These are phyloP conservation scores for Palaemon carinicauda DNA, from an alignment of 1,140 invertebrate species.

Conservation along the genomic window DNA sequence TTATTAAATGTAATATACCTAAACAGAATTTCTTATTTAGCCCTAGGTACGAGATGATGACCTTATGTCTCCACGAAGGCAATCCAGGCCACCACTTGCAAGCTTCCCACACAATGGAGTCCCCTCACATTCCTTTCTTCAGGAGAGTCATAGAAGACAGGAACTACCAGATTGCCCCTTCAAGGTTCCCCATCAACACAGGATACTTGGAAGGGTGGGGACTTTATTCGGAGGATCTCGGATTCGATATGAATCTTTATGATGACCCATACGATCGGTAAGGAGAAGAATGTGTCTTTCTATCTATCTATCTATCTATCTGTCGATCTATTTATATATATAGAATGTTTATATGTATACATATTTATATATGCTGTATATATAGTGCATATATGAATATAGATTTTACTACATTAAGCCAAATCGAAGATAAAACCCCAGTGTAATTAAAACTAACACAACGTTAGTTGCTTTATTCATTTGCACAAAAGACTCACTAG, in stretches of 20 bases:
- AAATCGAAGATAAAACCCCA: too few relatives aligned
- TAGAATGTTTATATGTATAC: too few relatives aligned
- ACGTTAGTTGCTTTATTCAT: too few relatives aligned
- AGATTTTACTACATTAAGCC: too few relatives aligned
- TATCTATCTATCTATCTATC: too few relatives aligned
- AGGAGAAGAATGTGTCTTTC: too few relatives aligned
- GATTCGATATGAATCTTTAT: constrained; percentile 65
- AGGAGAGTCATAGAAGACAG: constrained; percentile 30
- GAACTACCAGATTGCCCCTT: constrained; percentile 62
- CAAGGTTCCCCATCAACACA: constrained; percentile 65
- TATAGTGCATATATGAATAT: too few relatives aligned
- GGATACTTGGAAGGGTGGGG: constrained; percentile 66
- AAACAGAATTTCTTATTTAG: constrained; percentile 39
- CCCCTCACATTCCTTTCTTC: constrained; percentile 34
- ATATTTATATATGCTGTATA: too few relatives aligned
- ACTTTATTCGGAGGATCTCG: constrained; percentile 65
- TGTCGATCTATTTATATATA: too few relatives aligned
- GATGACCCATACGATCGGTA: constrained; percentile 63
- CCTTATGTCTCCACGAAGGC: constrained; percentile 65
- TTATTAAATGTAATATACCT: neutral
- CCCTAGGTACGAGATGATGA: constrained; percentile 63
- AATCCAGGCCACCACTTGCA: constrained; percentile 66
- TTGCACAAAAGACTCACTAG: too few relatives aligned
- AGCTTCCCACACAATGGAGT: constrained; percentile 60
- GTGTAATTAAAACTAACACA: too few relatives aligned